Conservation (phyloP, 53 echinoderm and acorn worm species). For the Echinarachnius parma region DNA sequence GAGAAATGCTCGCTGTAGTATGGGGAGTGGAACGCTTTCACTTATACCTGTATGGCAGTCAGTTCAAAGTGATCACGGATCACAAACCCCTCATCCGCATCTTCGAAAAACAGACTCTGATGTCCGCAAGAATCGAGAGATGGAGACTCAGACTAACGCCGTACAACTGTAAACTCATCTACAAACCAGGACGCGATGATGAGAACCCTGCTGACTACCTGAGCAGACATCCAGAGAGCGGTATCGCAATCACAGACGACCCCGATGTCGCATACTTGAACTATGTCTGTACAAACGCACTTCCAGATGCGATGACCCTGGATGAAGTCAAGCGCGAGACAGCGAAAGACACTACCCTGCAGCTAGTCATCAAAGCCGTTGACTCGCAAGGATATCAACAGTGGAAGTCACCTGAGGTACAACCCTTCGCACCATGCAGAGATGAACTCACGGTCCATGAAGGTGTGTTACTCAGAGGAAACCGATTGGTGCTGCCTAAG, state of each 20-base stretch:
- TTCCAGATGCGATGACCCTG: slow-evolving; percentile 63
- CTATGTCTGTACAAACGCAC: slow-evolving; percentile 53
- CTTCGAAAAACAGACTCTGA: slow-evolving; percentile 42
- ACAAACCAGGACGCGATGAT: slow-evolving; percentile 56
- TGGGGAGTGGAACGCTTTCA: slow-evolving; percentile 62
- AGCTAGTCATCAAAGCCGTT: slow-evolving; percentile 18
- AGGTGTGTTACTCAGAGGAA: slow-evolving; percentile 28
- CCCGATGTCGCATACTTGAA: slow-evolving; percentile 44
- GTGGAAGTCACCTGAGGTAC: slow-evolving; percentile 23
- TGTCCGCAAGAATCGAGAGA: slow-evolving; percentile 59
- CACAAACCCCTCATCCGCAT: slow-evolving; percentile 67
- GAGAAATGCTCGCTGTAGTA: slow-evolving; percentile 56
- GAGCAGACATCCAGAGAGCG: slow-evolving; percentile 41
- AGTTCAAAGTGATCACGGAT: slow-evolving; percentile 54
- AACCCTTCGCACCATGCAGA: slow-evolving; percentile 9
- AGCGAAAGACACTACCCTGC: slow-evolving; percentile 23
- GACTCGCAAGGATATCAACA: slow-evolving; percentile 13
- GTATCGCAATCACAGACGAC: neutral
- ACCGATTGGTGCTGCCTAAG: slow-evolving; percentile 41
- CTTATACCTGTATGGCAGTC: slow-evolving; percentile 57
- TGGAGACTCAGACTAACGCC: slow-evolving; percentile 60
- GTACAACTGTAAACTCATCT: slow-evolving; percentile 58
- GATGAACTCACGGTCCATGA: slow-evolving; percentile 48
- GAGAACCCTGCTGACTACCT: slow-evolving; percentile 70
- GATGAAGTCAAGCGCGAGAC: slow-evolving; percentile 40